These are phyloP conservation scores for Nibea coibor DNA, from an alignment of 2,113 vertebrate genomes.

Conservation along the genomic window DNA sequence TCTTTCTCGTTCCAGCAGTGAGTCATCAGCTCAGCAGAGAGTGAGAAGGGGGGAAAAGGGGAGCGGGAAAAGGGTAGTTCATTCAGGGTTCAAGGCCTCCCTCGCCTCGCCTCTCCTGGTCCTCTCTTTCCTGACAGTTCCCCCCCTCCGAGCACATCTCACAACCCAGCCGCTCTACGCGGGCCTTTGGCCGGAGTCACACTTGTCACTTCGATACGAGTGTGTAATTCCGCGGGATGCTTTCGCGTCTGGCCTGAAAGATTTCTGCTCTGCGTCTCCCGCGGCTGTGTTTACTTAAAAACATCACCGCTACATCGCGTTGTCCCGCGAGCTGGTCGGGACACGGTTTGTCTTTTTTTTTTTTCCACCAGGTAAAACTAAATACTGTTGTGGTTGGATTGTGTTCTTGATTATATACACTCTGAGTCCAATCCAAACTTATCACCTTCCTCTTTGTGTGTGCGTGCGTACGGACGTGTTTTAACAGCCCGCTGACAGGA, in stretches of 20 bases:
- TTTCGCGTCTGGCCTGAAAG: background rate
- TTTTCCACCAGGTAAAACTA: background rate
- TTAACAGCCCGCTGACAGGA: background rate
- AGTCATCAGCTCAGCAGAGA: conserved; percentile 73
- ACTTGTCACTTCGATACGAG: conserved; percentile 44
- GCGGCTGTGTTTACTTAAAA: conserved; percentile 33
- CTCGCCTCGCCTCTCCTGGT: conserved; percentile 36
- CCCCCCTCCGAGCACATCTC: conserved; percentile 44
- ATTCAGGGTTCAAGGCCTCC: conserved; percentile 74
- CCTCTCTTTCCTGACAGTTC: conserved; percentile 51
- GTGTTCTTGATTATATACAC: conserved; percentile 7
- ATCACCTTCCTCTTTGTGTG: background rate
- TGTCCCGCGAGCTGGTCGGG: background rate
- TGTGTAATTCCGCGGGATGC: conserved; percentile 39
- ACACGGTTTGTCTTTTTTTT: background rate
- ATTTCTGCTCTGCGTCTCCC: conserved; percentile 8
- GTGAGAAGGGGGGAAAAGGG: conserved; percentile 46
- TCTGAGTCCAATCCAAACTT: background rate
- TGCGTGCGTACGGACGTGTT: background rate
- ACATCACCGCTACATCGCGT: conserved; percentile 1
- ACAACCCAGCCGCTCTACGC: conserved; percentile 27
- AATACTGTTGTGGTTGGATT: conserved; percentile 22
- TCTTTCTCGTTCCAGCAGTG: conserved; percentile 56
- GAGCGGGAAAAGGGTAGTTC: conserved; percentile 64
- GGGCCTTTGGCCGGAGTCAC: conserved; percentile 21